Evolutionary conservation across 2,888 invertebrate species (phyloP), one percentile per base, ranked within the genome.

Genomic region (Limnephilus auricula): DNA sequence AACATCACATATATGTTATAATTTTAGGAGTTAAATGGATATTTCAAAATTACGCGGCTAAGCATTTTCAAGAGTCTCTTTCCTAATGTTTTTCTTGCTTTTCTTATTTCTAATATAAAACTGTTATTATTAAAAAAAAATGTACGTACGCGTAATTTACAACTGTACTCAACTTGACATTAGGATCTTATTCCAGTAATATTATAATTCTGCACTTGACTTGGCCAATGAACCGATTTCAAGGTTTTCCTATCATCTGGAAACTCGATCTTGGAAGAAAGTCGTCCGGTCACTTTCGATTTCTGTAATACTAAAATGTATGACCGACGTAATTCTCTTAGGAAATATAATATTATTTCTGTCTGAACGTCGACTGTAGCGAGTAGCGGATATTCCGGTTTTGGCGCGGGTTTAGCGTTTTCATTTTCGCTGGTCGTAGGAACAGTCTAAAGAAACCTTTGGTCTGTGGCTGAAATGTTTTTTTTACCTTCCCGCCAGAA

Each of bases 231-330:
- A 65, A n/a, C 65, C 65, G 65, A 65, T 25, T 65, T 65, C 25
- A 65, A 65, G 25, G 25, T n/a, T 65, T 65, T 65, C 65, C 25
- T n/a, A 65, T 65, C 25, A 65, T 65, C 65, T 9, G 65, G 65
- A 65, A 65, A 65, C 32, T 31, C 80, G 80, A 32, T 80, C 32
- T 80, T 30, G 80, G 15, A 80, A 80, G 80, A 80, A 80, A 80
- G 80, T 30, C 30, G 80, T 32, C 32, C 32, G 80, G 18, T 80
- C 31, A 80, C 80, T 80, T 80, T 80, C 80, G 80, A 6, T 80
- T 80, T 80, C 32, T 80, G 80, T 9, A 15, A 32, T 80, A 65
- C 25, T 65, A 25, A 65, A 25, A 65, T 65, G 25, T 25, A 65
- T 65, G 65, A 65, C 65, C 65, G 25, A 25, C 65, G 65, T 25